phyloP scores from a whole-genome alignment of 2,797 vertebrate species.

The Botia almorhae region DNA sequence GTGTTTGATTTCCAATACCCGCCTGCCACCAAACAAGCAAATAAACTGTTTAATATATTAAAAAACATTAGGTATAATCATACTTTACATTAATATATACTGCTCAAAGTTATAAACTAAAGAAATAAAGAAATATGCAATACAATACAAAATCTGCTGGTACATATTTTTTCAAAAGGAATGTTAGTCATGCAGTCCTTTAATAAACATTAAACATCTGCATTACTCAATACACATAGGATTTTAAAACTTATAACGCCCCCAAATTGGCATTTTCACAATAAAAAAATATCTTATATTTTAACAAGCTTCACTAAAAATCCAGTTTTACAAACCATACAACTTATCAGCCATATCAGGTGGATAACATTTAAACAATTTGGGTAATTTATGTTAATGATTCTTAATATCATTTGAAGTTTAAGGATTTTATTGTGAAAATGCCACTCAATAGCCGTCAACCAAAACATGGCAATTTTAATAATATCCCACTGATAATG shows the following conservation, averaged over 20 bases:
- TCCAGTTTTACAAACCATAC: background rate
- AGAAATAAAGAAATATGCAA: background rate
- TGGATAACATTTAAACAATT: background rate
- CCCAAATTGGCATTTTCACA: conserved; percentile 41
- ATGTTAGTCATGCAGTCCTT: background rate
- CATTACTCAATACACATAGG: background rate
- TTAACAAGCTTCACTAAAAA: background rate
- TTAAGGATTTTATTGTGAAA: conserved; percentile 13
- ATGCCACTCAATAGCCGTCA: conserved; percentile 3
- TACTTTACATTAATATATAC: background rate
- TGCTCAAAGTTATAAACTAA: background rate
- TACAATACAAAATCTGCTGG: conserved; percentile 2
- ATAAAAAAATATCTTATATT: background rate
- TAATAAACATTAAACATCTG: background rate
- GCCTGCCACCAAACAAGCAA: background rate
- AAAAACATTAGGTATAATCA: background rate
- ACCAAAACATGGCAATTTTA: background rate
- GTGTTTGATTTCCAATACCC: no score
- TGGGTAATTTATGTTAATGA: background rate
- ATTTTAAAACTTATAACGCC: conserved; percentile 11
- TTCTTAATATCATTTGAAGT: background rate
- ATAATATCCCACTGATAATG: background rate
- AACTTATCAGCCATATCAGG: background rate
- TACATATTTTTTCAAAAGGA: background rate
- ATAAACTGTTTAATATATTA: background rate